Conservation (phyloP, 2,797 vertebrate genomes). For the Phyllotis vaccarum region DNA sequence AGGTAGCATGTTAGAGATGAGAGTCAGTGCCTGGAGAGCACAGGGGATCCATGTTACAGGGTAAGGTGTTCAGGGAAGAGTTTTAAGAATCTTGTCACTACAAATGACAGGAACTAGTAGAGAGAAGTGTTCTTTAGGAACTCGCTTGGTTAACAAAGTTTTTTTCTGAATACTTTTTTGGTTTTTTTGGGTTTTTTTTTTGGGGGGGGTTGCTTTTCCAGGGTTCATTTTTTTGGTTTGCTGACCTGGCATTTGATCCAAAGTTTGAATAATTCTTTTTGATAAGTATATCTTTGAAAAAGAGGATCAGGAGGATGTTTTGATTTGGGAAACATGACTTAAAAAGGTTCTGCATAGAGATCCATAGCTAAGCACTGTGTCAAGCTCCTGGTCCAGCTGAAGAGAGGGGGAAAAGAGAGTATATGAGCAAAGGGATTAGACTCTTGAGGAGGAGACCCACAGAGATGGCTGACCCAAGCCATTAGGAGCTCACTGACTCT, state of each 20-base stretch:
- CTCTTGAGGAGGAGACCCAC: too few species aligned
- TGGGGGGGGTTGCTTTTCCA: not conserved
- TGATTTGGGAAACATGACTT: not conserved
- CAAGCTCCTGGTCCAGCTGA: too few species aligned
- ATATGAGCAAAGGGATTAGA: too few species aligned
- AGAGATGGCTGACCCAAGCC: too few species aligned
- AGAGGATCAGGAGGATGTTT: not conserved
- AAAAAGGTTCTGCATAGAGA: not conserved
- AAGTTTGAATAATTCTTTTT: not conserved
- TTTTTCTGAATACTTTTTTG: not conserved
- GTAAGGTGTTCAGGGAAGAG: not conserved
- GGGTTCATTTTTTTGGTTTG: slow-evolving; percentile 7
- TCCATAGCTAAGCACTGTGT: too few species aligned
- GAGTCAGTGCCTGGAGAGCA: not conserved
- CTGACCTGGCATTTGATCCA: not conserved
- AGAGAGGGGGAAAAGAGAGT: too few species aligned
- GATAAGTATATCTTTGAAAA: not conserved
- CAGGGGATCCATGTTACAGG: not conserved
- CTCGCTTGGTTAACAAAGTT: not conserved
- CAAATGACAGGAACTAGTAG: not conserved
- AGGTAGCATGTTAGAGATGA: not conserved
- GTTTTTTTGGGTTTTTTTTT: too few species aligned
- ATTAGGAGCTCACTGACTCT: too few species aligned
- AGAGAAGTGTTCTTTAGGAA: not conserved
- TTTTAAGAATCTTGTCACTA: not conserved